These are phyloP conservation scores for Amblyjoppa proteus DNA, from an alignment of 2,888 invertebrate species.

Conservation along the genomic window DNA sequence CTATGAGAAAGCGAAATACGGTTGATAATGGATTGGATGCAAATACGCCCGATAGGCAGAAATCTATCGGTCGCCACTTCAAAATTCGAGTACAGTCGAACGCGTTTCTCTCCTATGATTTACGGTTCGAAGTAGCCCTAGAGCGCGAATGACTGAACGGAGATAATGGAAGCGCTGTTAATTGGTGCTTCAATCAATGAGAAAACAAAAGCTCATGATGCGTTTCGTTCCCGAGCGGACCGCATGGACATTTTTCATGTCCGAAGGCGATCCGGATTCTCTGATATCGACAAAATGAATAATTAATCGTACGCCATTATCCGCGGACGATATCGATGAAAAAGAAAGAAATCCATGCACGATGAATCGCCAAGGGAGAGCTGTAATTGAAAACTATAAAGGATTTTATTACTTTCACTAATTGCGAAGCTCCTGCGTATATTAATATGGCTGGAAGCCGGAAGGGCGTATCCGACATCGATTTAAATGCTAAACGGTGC, in stretches of 20 bases:
- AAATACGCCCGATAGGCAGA: too few species aligned
- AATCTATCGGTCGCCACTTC: too few species aligned
- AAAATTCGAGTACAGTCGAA: too few species aligned
- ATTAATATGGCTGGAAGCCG: not conserved
- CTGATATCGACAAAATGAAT: conserved; percentile 15
- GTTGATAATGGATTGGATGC: too few species aligned
- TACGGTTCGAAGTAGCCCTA: not conserved
- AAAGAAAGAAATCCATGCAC: not conserved
- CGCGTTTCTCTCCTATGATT: not conserved
- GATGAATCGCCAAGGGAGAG: not conserved
- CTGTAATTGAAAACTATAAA: not conserved
- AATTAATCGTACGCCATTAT: not conserved
- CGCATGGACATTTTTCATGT: not conserved
- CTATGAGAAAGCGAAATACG: too few species aligned
- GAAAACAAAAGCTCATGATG: conserved; percentile 3
- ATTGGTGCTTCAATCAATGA: conserved; percentile 24
- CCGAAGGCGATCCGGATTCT: not conserved
- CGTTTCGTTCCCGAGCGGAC: not conserved
- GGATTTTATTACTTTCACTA: not conserved
- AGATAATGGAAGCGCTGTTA: not conserved
- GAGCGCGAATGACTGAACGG: not conserved
- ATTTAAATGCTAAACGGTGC: too few species aligned
- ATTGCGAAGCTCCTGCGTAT: not conserved
- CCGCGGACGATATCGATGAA: not conserved
- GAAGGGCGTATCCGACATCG: too few species aligned